Base-by-base conservation (phyloP, 2,113 vertebrate species). In the Pogonocichla stellata region DNA sequence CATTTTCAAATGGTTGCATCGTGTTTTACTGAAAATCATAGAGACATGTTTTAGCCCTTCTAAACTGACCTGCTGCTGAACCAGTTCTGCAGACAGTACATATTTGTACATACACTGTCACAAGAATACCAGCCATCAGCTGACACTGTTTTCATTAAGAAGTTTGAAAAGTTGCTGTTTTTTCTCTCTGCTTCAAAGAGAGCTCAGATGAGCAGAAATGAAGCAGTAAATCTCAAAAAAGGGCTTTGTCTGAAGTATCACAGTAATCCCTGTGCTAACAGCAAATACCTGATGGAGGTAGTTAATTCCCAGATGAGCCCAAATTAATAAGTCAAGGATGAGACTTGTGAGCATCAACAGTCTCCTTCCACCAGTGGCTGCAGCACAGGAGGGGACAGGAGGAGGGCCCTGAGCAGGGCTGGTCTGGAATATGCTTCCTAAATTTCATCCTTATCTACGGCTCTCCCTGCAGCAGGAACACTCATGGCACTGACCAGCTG, bases 251-350 rank as follows among this genome's bases (percentile, higher is more conserved):
- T 82, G 23, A 87, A 81, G 60, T 13, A 90, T 16, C 84, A 60
- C 56, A 90, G 61, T 40, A 83, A 77, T 12, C 16, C 19, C 34
- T 0, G 6, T 33, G 23, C 79, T 91, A 70, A 90, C 56, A 53
- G 19, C 2, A 7, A 86, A 66, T 83, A 57, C 29, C 34, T 64
- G 86, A 80, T 56, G 34, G 64, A 74, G 34, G 31, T 9, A 31
- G 42, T 50, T 86, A 86, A 88, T 73, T 92, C 80, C 48, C 56
- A 42, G 51, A 65, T 73, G 87, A 97, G 48, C 62, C 45, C 72
- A 47, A 67, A 92, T 94, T 86, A 86, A 33, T 86, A 80, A 77
- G 33, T 43, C 60, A 60, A 24, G 60, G 47, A 80, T 74, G 51
- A 90, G 74, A 56, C 19, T 66, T 77, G 51, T 40, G 22, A 43